Conservation (phyloP, 2,888 invertebrate genomes). For the Sphaerophoria taeniata region DNA sequence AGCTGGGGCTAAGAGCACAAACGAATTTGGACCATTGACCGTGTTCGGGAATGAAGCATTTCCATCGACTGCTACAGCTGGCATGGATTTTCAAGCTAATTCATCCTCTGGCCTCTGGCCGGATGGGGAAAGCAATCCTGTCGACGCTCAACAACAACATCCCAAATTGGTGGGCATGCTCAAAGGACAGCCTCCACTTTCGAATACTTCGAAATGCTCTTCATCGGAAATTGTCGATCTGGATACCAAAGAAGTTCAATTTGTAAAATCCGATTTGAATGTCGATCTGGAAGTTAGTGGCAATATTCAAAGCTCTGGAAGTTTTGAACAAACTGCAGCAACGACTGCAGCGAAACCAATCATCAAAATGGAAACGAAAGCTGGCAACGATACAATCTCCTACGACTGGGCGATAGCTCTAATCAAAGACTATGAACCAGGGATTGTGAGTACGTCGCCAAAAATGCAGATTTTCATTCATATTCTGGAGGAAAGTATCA, state of each 20-base stretch:
- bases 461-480: slow-evolving; percentile 98
- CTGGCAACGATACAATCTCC: slow-evolving; percentile 89
- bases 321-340: slow-evolving; percentile 75
- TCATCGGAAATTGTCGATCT: slow-evolving; percentile 81
- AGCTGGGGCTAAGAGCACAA: not conserved
- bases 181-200: slow-evolving; percentile 75
- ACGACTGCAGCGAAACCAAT: slow-evolving; percentile 76
- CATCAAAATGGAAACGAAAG: slow-evolving; percentile 39
- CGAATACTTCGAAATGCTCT: slow-evolving; percentile 77
- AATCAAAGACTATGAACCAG: slow-evolving; percentile 93
- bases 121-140: slow-evolving; percentile 26
- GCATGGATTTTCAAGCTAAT: slow-evolving; percentile 13
- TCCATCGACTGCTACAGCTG: not conserved
- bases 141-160: slow-evolving; percentile 60
- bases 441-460: slow-evolving; percentile 95
- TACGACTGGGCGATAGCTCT: slow-evolving; percentile 95
- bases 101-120: slow-evolving; percentile 32
- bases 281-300: slow-evolving; percentile 62
- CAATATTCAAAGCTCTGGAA: slow-evolving; percentile 54
- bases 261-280: slow-evolving; percentile 79
- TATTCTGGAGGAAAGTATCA: slow-evolving; percentile 94
- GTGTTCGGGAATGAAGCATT: not conserved
- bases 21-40: not conserved
- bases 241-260: slow-evolving; percentile 83
- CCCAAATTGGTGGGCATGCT: slow-evolving; percentile 79